Evolutionary conservation across 2,113 vertebrate genomes (phyloP).

Genomic region (Neolamprologus cancellatus): DNA sequence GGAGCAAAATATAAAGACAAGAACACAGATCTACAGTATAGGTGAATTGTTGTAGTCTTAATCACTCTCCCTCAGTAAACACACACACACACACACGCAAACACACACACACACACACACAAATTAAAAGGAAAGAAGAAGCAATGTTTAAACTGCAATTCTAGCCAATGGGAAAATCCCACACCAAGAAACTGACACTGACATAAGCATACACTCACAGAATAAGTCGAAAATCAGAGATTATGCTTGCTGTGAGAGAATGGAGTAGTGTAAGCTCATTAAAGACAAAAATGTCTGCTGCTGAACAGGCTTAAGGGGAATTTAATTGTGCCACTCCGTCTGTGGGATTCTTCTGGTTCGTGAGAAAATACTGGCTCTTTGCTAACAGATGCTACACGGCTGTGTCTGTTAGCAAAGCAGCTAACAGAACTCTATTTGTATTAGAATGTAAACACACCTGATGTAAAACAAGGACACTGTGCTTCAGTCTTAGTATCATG

Average conservation of each 20-base stretch:
- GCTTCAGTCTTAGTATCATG: background rate
- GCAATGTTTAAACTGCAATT: background rate
- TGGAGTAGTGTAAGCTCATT: slow-evolving; percentile 70
- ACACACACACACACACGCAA: background rate
- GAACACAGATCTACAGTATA: background rate
- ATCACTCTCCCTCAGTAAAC: background rate
- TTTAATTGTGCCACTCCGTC: slow-evolving; percentile 63
- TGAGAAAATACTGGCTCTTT: slow-evolving; percentile 27
- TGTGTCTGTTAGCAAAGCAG: background rate
- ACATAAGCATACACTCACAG: background rate
- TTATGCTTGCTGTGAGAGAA: slow-evolving; percentile 65
- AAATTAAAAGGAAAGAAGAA: background rate
- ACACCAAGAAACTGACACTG: background rate
- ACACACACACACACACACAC: background rate
- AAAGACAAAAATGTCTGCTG: slow-evolving; percentile 70
- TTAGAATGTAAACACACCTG: background rate
- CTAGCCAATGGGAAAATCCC: background rate
- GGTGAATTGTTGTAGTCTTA: background rate
- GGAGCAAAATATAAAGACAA: background rate
- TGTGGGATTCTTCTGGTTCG: slow-evolving; percentile 25
- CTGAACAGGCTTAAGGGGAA: slow-evolving; percentile 60
- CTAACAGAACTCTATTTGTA: background rate
- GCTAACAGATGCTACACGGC: background rate
- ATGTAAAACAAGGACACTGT: background rate
- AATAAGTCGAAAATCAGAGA: slow-evolving; percentile 67